Evolutionary conservation across 2,113 vertebrate species (phyloP).

Genomic region (Paratilapia polleni): DNA sequence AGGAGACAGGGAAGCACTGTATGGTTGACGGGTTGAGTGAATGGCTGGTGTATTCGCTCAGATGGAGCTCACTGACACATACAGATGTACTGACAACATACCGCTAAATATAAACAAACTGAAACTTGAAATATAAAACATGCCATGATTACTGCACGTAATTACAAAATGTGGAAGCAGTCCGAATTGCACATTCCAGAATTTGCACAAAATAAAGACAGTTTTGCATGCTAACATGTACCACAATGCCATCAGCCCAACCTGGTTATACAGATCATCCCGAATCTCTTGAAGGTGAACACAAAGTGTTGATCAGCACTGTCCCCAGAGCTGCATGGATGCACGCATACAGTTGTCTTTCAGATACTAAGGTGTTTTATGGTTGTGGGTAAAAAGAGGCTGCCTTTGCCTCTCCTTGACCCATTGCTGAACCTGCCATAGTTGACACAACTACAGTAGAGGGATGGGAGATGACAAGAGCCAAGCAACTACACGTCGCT

Average conservation of each 20-base stretch:
- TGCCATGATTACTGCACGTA: slow-evolving; percentile 3
- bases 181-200: not conserved
- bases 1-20: slow-evolving; percentile 72
- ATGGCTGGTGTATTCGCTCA: slow-evolving; percentile 57
- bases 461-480: slow-evolving; percentile 37
- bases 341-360: slow-evolving; percentile 37
- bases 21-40: slow-evolving; percentile 51
- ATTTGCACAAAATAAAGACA: slow-evolving; percentile 4
- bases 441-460: slow-evolving; percentile 45
- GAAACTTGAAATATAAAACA: slow-evolving; percentile 17
- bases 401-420: slow-evolving; percentile 67
- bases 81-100: slow-evolving; percentile 55
- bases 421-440: slow-evolving; percentile 64
- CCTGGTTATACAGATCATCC: not conserved
- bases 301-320: slow-evolving; percentile 31
- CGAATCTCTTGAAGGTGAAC: slow-evolving; percentile 7
- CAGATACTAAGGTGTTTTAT: slow-evolving; percentile 55
- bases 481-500: slow-evolving; percentile 41
- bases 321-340: slow-evolving; percentile 37
- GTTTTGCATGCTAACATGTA: not conserved
- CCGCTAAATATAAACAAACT: slow-evolving; percentile 48
- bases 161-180: not conserved
- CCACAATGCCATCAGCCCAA: not conserved
- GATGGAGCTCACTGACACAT: slow-evolving; percentile 63
- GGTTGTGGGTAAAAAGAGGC: slow-evolving; percentile 63